These are phyloP conservation scores for Sciurus vulgaris DNA, from an alignment of 2,797 vertebrate species.

Conservation along the genomic window DNA sequence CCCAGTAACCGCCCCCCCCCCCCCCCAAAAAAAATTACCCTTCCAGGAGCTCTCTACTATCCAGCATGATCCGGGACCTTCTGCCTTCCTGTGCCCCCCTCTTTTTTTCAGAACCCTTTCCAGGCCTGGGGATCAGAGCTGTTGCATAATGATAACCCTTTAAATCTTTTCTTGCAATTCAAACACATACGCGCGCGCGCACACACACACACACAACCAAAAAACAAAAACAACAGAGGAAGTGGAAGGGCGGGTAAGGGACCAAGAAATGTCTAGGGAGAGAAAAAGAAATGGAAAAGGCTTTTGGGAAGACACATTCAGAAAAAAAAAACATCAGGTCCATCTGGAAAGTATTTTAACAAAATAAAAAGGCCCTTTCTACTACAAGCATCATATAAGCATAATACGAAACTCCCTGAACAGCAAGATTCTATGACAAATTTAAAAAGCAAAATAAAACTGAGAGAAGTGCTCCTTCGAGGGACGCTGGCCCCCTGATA, in stretches of 20 bases:
- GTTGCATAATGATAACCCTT: background rate
- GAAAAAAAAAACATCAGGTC: background rate
- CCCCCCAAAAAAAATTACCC: background rate
- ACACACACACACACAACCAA: too few relatives aligned
- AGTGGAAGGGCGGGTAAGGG: background rate
- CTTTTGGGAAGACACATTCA: constrained; percentile 26
- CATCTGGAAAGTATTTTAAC: constrained; percentile 70
- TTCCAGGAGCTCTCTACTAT: background rate
- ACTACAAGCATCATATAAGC: constrained; percentile 43
- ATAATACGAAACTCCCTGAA: constrained; percentile 63
- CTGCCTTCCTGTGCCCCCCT: background rate
- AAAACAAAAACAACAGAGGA: background rate
- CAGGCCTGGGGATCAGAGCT: background rate
- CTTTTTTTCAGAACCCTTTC: background rate
- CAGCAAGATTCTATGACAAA: constrained; percentile 53
- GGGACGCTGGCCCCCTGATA: background rate
- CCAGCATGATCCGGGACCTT: background rate
- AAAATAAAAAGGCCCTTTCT: constrained; percentile 69
- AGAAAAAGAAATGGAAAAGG: constrained; percentile 47
- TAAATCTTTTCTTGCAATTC: background rate
- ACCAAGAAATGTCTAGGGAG: background rate
- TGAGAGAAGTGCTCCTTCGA: constrained; percentile 46
- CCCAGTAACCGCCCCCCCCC: too few relatives aligned
- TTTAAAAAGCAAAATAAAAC: constrained; percentile 67
- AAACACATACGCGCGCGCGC: background rate